Evolutionary conservation across 2,113 vertebrate species (phyloP).

Genomic region (Thalassoma bifasciatum): DNA sequence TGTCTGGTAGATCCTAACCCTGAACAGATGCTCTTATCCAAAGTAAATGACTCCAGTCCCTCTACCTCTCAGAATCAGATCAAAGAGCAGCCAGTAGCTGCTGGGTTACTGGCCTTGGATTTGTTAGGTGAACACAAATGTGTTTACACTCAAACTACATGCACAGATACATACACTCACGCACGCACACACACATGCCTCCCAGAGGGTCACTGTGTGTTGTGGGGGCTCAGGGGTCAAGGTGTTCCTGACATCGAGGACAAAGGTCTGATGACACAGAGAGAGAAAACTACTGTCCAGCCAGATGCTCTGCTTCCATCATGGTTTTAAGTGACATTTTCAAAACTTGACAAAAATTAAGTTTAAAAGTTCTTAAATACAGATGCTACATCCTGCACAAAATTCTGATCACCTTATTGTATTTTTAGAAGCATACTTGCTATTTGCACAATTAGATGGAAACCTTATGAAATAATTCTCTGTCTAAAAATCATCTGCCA

Average conservation of each 20-base stretch:
- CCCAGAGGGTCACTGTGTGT: constrained; percentile 44
- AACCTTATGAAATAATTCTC: too few species aligned
- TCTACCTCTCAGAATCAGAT: not conserved
- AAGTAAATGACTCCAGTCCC: not conserved
- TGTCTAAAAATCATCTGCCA: too few species aligned
- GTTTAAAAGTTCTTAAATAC: too few species aligned
- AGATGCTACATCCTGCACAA: too few species aligned
- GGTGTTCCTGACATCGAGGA: constrained; percentile 60
- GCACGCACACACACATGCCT: not conserved
- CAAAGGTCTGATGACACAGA: constrained; percentile 63
- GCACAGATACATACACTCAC: constrained; percentile 10
- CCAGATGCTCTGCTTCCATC: not conserved
- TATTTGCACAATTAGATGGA: too few species aligned
- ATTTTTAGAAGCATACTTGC: too few species aligned
- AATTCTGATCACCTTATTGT: too few species aligned
- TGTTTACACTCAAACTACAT: constrained; percentile 55
- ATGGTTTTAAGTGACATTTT: not conserved
- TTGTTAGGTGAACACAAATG: constrained; percentile 46
- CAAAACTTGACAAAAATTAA: not conserved
- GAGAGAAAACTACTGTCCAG: constrained; percentile 29
- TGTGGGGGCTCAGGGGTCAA: constrained; percentile 58
- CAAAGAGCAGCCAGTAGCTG: not conserved
- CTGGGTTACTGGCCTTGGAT: constrained; percentile 34
- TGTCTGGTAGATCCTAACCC: not conserved
- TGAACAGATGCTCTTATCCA: not conserved